phyloP scores from a whole-genome alignment of 2,797 vertebrate genomes.

The Kryptopterus vitreolus region DNA sequence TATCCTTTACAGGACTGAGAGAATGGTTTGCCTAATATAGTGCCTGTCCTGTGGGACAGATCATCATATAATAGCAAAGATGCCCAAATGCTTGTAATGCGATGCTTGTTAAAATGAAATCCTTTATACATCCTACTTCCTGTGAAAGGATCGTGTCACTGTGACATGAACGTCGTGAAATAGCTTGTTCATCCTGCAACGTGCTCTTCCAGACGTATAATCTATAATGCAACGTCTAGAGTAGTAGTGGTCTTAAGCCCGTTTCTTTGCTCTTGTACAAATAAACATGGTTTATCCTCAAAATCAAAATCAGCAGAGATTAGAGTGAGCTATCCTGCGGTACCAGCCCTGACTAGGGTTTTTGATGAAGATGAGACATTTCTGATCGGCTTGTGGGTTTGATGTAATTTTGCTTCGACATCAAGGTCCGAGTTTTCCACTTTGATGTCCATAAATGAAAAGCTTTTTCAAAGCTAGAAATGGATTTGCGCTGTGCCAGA shows the following conservation, averaged over 20 bases:
- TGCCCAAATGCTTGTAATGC: not conserved
- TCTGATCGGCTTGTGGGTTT: constrained; percentile 16
- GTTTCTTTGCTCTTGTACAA: constrained; percentile 57
- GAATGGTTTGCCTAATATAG: constrained; percentile 29
- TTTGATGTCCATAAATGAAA: constrained; percentile 20
- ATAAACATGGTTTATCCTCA: constrained; percentile 54
- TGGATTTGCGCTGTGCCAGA: not conserved
- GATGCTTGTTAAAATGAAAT: not conserved
- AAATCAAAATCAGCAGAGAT: constrained; percentile 42
- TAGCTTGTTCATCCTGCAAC: not conserved
- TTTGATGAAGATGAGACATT: constrained; percentile 34
- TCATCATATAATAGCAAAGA: not conserved
- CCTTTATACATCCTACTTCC: not conserved
- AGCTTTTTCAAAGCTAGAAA: constrained; percentile 17
- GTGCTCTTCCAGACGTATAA: not conserved
- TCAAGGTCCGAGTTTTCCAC: constrained; percentile 13
- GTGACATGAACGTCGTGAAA: constrained; percentile 61
- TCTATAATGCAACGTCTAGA: not conserved
- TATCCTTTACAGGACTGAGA: constrained; percentile 46
- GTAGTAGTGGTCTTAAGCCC: constrained; percentile 59
- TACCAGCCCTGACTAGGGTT: constrained; percentile 41
- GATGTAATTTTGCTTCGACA: not conserved
- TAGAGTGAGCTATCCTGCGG: constrained; percentile 38
- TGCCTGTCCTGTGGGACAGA: constrained; percentile 16
- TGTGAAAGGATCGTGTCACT: constrained; percentile 57